These are phyloP conservation scores for Clarias magur DNA, from an alignment of 2,113 vertebrate species.

Conservation along the genomic window DNA sequence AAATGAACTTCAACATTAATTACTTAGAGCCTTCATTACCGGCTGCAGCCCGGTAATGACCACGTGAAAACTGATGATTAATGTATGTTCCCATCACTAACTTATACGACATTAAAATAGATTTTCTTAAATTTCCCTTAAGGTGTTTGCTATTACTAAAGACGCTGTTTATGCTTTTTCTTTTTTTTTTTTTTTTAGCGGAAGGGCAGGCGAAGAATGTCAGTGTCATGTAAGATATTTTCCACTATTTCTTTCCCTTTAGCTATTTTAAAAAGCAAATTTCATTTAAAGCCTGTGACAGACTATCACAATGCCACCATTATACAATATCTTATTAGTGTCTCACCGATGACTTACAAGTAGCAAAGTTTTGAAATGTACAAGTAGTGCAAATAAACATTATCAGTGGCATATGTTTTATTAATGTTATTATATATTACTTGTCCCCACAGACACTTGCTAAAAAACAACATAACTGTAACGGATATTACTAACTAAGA, in stretches of 20 bases:
- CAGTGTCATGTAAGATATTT: slow-evolving; percentile 49
- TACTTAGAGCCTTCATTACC: slow-evolving; percentile 84
- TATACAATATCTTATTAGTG: no score
- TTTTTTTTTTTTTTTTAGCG: slow-evolving; percentile 8
- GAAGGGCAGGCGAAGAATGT: slow-evolving; percentile 1
- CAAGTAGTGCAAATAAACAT: not conserved
- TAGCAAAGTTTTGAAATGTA: not conserved
- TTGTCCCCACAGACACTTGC: not conserved
- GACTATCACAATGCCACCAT: not conserved
- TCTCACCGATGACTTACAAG: not conserved
- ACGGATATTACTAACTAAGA: no score
- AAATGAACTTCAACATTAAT: slow-evolving; percentile 84
- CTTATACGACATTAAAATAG: not conserved
- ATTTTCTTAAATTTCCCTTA: not conserved
- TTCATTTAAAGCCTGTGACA: slow-evolving; percentile 51
- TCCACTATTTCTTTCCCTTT: slow-evolving; percentile 40
- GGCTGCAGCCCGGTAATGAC: slow-evolving; percentile 86
- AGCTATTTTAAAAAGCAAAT: slow-evolving; percentile 46
- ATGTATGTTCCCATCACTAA: slow-evolving; percentile 74
- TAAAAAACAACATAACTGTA: not conserved
- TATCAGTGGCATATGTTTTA: not conserved
- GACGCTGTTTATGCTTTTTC: not conserved
- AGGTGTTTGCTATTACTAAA: not conserved
- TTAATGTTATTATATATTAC: not conserved
- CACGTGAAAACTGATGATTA: slow-evolving; percentile 82